Conservation (phyloP, 1,140 invertebrate genomes). For the Drosophila kikkawai region DNA sequence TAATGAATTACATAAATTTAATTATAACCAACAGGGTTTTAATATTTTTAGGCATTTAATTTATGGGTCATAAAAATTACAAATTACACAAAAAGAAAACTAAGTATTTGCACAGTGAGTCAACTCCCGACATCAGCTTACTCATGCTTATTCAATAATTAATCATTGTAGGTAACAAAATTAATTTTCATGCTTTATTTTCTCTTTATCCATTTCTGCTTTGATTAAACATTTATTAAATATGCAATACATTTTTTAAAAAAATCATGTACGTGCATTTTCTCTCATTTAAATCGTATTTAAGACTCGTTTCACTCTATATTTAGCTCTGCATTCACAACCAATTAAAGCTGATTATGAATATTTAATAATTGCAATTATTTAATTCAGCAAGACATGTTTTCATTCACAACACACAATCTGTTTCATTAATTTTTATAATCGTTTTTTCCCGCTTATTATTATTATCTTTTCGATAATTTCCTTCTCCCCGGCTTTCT, state of each 20-base stretch:
- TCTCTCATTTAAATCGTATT: background rate
- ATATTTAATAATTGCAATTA: constrained; percentile 39
- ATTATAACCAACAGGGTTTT: background rate
- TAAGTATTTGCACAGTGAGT: background rate
- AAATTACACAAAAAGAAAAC: background rate
- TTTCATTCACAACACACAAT: constrained; percentile 29
- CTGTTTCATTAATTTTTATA: constrained; percentile 11
- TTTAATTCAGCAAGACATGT: constrained; percentile 25
- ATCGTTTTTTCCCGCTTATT: constrained; percentile 7
- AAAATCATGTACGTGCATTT: background rate
- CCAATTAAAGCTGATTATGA: constrained; percentile 21
- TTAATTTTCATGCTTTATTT: background rate
- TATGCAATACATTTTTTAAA: background rate
- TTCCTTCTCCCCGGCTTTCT: constrained; percentile 18
- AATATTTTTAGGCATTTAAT: background rate
- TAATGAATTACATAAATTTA: constrained; percentile 6
- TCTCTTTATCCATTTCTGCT: background rate
- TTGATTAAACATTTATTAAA: background rate
- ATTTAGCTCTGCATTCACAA: background rate
- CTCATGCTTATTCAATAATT: background rate
- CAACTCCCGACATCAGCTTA: background rate
- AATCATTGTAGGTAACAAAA: background rate
- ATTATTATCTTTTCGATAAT: constrained; percentile 16
- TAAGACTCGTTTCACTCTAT: background rate
- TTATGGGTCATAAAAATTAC: background rate